Base-by-base conservation (phyloP, 1,140 invertebrate species). In the Drosophila grimshawi region DNA sequence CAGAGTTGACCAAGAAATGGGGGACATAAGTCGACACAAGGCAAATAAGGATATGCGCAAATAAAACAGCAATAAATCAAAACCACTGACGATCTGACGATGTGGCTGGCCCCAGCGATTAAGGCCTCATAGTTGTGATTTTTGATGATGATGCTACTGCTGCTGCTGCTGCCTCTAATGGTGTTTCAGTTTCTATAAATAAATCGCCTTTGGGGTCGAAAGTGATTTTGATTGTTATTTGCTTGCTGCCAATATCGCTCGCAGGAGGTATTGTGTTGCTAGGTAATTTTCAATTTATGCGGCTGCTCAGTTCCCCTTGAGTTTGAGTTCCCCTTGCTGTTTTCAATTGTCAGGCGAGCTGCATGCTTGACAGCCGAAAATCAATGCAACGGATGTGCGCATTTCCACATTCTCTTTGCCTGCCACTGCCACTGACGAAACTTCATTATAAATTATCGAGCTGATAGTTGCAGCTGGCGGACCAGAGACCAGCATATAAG, bases 141-240 rank as follows among this genome's bases (percentile, higher is more conserved):
- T 77, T 39, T 57, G 29, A 57, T 61, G 39, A 41, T 41, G 29
- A 11, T 74, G 37, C 48, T 7, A 27, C 6, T n/a, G n/a, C 61
- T 52, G 2, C 29, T 32, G 27, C 51, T 37, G 3, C 49, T 46
- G 41, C 32, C 29, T 46, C 45, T 72, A 55, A 57, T 49, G 19
- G 45, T 62, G 32, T 61, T 27, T 4, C 4, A 35, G 41, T 39
- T 32, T 7, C 8, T 5, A 53, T 49, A 48, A 52, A 89, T 90
- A 90, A 89, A 89, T 90, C 76, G 86, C 70, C 75, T 85, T 85
- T 68, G 78, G 65, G 85, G 86, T 89, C 85, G 71, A 85, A 86
- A 90, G 85, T 90, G 86, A 90, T 90, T 89, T 85, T 81, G 80
- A 89, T 88, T 89, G 80, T 85, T 89, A 88, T 90, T 89, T 90